These are phyloP conservation scores for Acleris literana DNA, from an alignment of 2,888 invertebrate genomes.

Conservation along the genomic window DNA sequence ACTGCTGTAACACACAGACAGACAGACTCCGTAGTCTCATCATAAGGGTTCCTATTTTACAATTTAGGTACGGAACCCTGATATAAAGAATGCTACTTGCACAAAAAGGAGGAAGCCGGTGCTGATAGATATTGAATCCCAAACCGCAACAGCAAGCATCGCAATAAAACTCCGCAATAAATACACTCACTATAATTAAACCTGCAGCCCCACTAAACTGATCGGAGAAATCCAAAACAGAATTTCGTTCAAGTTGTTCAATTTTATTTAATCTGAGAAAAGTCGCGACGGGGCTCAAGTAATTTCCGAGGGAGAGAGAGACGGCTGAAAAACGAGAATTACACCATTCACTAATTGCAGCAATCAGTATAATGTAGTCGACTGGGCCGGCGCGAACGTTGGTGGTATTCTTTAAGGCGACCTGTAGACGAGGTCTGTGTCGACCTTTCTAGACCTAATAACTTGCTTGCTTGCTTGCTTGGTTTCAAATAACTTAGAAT, in stretches of 20 bases:
- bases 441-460: too few relatives aligned
- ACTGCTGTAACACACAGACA: too few relatives aligned
- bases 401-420: too few relatives aligned
- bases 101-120: too few relatives aligned
- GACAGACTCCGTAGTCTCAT: too few relatives aligned
- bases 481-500: too few relatives aligned
- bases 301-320: constrained; percentile 67
- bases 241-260: constrained; percentile 73
- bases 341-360: constrained; percentile 82
- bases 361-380: constrained; percentile 83
- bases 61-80: too few relatives aligned
- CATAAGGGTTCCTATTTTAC: too few relatives aligned
- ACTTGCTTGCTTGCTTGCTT: too few relatives aligned
- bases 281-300: constrained; percentile 73
- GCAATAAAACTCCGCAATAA: constrained; percentile 3
- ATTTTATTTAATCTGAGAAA: constrained; percentile 76
- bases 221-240: constrained; percentile 73
- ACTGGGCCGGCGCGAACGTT: constrained; percentile 52
- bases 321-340: constrained; percentile 79
- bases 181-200: constrained; percentile 68
- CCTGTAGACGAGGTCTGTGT: too few relatives aligned
- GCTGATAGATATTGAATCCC: background rate
- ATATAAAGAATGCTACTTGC: too few relatives aligned
- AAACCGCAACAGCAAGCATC: constrained; percentile 1
- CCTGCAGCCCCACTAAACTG: constrained; percentile 59